Evolutionary conservation across 2,888 invertebrate species (phyloP), one percentile per base, ranked within the genome.

Genomic region (Chymomyza amoena): DNA sequence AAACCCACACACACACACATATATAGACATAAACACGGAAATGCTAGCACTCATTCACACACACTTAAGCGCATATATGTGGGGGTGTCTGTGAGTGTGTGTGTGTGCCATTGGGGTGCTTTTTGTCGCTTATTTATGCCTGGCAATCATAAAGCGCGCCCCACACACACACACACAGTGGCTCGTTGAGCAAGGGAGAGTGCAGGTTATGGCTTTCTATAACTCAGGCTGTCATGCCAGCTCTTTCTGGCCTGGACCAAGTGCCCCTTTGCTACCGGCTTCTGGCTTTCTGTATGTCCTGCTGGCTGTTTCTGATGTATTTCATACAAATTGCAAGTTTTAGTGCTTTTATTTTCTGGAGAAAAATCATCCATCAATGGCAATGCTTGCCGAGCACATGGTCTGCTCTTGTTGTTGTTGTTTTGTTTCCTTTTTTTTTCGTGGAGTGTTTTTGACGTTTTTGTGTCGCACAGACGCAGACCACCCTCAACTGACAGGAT

Each of bases 291-390:
- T 57, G 57, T 36, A 13, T 54, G 61, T 32, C 32, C 7, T 28
- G 16, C 7, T 28, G 16, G 66, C 82, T 82, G 83, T 70, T 69
- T 68, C 80, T 85, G 84, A 85, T 85, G 84, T 84, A 85, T 85
- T 86, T 79, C 84, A 84, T 88, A 88, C 84, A 88, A 85, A 85
- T 85, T 88, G 84, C 84, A 83, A 81, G 84, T 81, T 83, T 79
- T 83, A 79, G 81, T 85, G 84, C 86, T 84, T 85, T 84, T 87
- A 79, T 83, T 84, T 87, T 76, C 62, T n/a, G 73, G 79, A 80
- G 78, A 78, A 82, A 85, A 77, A 83, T 87, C 87, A 84, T 84
- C 84, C 89, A 88, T 90, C 90, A 90, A 89, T 90, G 90, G 89
- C 80, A 89, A 80, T 79, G 84, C 69, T 70, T 79, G 68, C 66